Base-by-base conservation (phyloP, 2,888 invertebrate genomes). In the Erebia aethiops region DNA sequence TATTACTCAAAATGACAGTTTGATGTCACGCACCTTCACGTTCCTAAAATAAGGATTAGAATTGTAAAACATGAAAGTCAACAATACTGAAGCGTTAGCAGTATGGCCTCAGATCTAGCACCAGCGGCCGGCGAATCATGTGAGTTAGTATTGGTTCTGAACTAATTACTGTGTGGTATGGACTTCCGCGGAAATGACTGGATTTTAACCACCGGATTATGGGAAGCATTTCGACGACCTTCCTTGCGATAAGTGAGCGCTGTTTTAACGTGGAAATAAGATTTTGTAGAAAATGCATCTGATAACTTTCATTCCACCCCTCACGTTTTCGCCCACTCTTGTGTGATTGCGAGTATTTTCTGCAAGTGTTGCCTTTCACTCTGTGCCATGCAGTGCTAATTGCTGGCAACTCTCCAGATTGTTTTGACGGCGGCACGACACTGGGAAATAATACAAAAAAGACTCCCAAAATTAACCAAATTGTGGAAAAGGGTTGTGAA, bases 321-420 rank as follows among this genome's bases (percentile, higher is more conserved):
- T 58, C 71, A 70, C 65, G 69, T 70, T 71, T 54, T 62, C 51
- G 49, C 63, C 58, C 62, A 64, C 67, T 14, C 49, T 21, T n/a
- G 26, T 62, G 49, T 63, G 71, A 77, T 75, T 75, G 63, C 54
- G 26, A 62, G 71, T 69, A 75, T 77, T 78, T 73, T 71, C 74
- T 67, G 71, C 75, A 70, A 75, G 67, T 71, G 63, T 63, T 51
- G 67, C 71, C 74, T 77, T 80, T 81, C 80, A 80, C 81, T 82
- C 78, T 76, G 81, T 75, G 74, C 79, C 78, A 81, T 80, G 78
- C 81, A 78, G 74, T 72, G 64, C 72, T 77, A 77, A 77, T 79
- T 74, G 74, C 67, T 72, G 71, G 73, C 72, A 71, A 54, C 68
- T 46, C 66, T 66, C 66, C 66, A 66, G 66, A 57, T 21, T 66